Base-by-base conservation (phyloP, 64 coral and sea anemone species). In the Montipora capricornis region DNA sequence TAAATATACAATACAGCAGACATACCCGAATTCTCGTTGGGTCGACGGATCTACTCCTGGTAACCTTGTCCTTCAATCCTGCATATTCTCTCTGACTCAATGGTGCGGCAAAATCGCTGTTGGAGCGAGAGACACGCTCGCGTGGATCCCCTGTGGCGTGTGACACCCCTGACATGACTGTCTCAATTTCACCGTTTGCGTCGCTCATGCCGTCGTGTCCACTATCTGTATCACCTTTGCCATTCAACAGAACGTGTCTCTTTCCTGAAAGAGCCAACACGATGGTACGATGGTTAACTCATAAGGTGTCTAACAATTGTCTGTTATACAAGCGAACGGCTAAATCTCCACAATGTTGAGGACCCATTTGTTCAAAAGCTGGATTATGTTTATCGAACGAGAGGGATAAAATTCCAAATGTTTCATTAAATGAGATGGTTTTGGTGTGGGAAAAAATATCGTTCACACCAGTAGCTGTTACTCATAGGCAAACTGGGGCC, bases 181-280 rank as follows among this genome's bases (percentile, higher is more conserved):
- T 93, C n/a, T 99, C 97, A 58, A 99, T 94, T 6, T 99, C 97
- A 82, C 94, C 94, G 59, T 68, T 88, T 48, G 88, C 49, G 15
- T 93, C 91, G 19, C 80, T 96, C 29, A 88, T 68, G 4, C 90
- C 97, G 37, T 92, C 88, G 46, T 98, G 96, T 47, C 97, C 97
- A 79, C 97, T 98, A 58, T 96, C 97, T 69, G 20, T 80, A n/a
- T 99, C 97, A 44, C 80, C 81, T 20, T 93, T 89, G 37, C 96
- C 88, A 87, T 95, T 89, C 29, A 88, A 22, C 37, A 84, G 19
- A 9, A 71, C 82, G 49, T 85, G 82, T 20, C 82, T 85, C 19
- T 85, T 85, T 62, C 82, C 82, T 85, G 61, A 8, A 67, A 78
- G 37, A 37, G 8, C 5, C 62, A 85, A 85, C 19, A 17, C 0